Evolutionary conservation across 2,113 vertebrate species (phyloP), one percentile per base, ranked within the genome.

Genomic region (Calidris pugnax): DNA sequence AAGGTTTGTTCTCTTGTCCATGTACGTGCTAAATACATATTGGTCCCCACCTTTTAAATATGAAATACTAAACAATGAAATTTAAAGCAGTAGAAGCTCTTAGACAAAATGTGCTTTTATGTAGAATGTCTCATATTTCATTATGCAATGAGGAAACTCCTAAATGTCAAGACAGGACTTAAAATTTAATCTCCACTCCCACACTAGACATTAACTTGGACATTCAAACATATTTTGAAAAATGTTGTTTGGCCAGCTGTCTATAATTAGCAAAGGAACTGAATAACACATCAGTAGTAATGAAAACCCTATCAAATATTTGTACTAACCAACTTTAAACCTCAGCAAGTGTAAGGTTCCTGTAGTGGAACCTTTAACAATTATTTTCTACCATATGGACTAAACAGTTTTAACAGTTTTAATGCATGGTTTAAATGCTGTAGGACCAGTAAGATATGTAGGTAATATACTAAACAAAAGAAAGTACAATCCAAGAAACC

Each of bases 61-160:
- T n/a, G 41, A 94, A 92, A 62, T 78, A 75, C 7, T 87, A 85
- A 92, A 85, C 63, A 91, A 72, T 76, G n/a, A 85, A 60, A 92
- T 72, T 69, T 92, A 53, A 93, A 84, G 62, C 48, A 62, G 37
- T 56, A 85, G 32, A 90, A 90, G 13, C 23, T 84, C n/a, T 47
- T 35, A 60, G 37, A 24, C 33, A 85, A 87, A 91, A 47, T 14
- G 10, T 26, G 3, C 2, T 66, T 84, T 90, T 79, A 41, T 62
- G 13, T 79, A 64, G 59, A 48, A 19, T 16, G 5, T 39, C 27
- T 92, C 56, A 50, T 67, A 64, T 78, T 91, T 87, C 43, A 37
- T 72, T 95, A 43, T 53, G 68, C 47, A 85, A 33, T 68, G 39
- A 72, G 33, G 30, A 68, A 67, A 47, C 21, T 89, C 41, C 33